Evolutionary conservation across 2,797 vertebrate genomes (phyloP).

Genomic region (Coccyzus lansbergi): DNA sequence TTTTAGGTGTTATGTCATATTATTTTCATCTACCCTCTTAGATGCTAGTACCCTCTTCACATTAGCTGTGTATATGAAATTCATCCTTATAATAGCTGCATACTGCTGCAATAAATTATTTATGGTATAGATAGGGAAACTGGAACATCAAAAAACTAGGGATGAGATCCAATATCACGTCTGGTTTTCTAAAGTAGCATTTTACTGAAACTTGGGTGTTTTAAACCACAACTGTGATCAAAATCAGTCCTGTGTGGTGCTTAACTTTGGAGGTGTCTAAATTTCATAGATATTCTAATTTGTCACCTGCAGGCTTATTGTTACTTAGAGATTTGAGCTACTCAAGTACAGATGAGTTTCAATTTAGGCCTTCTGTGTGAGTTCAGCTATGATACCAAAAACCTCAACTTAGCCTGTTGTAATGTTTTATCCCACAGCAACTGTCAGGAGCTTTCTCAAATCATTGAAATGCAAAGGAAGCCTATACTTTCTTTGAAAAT

Average conservation of each 20-base stretch:
- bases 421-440: background rate
- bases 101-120: background rate
- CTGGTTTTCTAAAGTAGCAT: background rate
- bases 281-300: background rate
- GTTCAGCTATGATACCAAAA: background rate
- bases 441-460: background rate
- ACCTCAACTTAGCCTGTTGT: background rate
- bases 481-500: background rate
- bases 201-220: background rate
- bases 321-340: background rate
- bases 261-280: background rate
- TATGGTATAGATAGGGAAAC: background rate
- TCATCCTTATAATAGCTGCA: background rate
- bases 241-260: background rate
- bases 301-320: background rate
- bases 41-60: background rate
- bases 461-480: background rate
- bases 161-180: background rate
- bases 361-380: background rate
- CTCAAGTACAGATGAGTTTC: background rate
- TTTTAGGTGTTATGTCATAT: slow-evolving; percentile 1
- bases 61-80: slow-evolving; percentile 24
- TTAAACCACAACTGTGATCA: background rate
- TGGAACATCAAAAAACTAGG: background rate
- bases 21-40: slow-evolving; percentile 1